Conservation (phyloP, 2,797 vertebrate genomes). For the Acanthiza pusilla region DNA sequence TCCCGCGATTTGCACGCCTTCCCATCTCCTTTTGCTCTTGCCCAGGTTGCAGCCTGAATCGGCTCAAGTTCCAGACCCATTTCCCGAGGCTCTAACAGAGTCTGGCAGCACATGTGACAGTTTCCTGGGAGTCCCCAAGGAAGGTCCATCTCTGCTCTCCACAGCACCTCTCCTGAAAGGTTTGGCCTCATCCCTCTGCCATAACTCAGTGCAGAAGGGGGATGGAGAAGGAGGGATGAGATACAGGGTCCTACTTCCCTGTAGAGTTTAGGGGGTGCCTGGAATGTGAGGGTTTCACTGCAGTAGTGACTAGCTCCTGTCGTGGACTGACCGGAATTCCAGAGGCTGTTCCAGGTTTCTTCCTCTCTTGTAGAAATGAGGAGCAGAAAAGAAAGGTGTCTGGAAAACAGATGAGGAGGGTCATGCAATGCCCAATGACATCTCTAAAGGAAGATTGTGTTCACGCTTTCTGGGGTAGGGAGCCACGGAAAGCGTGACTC, state of each 20-base stretch:
- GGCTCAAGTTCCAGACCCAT: not conserved
- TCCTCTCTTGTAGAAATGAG: rapidly evolving
- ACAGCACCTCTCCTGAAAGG: not conserved
- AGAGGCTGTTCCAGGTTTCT: not conserved
- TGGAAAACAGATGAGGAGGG: not conserved
- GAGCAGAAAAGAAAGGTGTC: not conserved
- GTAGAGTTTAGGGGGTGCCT: not conserved
- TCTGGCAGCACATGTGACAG: not conserved
- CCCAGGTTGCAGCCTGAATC: not conserved
- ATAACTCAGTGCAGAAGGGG: not conserved
- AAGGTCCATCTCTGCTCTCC: not conserved
- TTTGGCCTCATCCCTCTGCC: not conserved
- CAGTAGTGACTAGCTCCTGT: not conserved
- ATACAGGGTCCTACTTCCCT: rapidly evolving
- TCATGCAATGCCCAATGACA: not conserved
- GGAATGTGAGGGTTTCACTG: not conserved
- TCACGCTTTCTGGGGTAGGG: not conserved
- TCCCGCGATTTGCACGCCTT: not conserved
- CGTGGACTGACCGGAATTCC: rapidly evolving
- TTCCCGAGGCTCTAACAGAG: not conserved
- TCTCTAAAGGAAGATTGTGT: not conserved
- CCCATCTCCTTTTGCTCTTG: not conserved
- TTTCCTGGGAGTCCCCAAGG: too few relatives aligned
- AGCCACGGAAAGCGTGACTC: not conserved
- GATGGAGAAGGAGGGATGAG: not conserved